These are phyloP conservation scores for Lepilemur ruficaudatus DNA, from an alignment of 2,797 vertebrate species.

Conservation along the genomic window DNA sequence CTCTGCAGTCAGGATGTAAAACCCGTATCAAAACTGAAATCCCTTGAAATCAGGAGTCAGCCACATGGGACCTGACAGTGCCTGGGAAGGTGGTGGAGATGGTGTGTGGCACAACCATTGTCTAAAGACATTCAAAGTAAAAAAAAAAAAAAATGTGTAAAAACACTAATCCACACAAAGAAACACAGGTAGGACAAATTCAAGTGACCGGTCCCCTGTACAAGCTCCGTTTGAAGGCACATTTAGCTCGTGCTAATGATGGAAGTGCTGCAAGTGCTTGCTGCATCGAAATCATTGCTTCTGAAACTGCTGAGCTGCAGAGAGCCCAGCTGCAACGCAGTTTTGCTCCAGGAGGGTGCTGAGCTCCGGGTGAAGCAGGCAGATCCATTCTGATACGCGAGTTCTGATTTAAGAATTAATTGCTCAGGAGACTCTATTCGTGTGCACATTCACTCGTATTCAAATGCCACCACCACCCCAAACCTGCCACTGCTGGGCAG, in stretches of 20 bases:
- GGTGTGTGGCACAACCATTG: rapidly evolving
- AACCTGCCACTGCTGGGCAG: neutral
- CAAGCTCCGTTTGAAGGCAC: neutral
- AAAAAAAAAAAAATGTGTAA: neutral
- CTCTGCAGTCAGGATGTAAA: neutral
- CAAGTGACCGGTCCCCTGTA: rapidly evolving
- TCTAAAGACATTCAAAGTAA: neutral
- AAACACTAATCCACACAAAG: neutral
- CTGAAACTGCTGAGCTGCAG: neutral
- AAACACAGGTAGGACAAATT: neutral
- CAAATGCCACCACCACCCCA: neutral
- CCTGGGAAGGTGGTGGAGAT: rapidly evolving
- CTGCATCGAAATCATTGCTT: neutral
- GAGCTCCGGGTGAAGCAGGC: neutral
- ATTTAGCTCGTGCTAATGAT: rapidly evolving
- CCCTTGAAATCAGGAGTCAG: neutral
- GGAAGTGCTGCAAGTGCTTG: neutral
- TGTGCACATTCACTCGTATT: neutral
- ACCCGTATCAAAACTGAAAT: conserved; percentile 8
- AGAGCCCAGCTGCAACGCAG: neutral
- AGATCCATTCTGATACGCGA: neutral
- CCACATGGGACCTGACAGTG: neutral
- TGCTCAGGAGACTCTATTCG: neutral
- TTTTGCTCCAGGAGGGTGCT: neutral
- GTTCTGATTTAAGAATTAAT: conserved; percentile 38